phyloP scores from a whole-genome alignment of 2,113 vertebrate genomes.

The Ictalurus furcatus region DNA sequence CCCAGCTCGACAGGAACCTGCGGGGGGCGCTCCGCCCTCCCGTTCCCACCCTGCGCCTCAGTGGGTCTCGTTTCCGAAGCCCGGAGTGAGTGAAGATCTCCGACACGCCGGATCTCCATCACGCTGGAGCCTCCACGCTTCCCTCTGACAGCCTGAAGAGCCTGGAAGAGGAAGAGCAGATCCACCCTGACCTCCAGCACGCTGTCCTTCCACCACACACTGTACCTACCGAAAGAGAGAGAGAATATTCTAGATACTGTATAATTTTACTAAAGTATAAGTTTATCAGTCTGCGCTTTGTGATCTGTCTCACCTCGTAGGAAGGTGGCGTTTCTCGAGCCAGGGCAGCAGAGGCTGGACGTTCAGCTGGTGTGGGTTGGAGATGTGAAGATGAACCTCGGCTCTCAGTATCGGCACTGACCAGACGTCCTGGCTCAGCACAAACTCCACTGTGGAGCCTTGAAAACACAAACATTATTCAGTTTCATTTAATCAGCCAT shows the following conservation, averaged over 20 bases:
- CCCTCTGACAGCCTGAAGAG: constrained; percentile 59
- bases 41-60: background rate
- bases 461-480: background rate
- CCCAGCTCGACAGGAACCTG: constrained; percentile 60
- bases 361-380: constrained; percentile 67
- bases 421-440: constrained; percentile 67
- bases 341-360: constrained; percentile 67
- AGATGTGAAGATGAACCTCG: constrained; percentile 75
- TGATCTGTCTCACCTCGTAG: constrained; percentile 66
- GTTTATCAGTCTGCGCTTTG: background rate
- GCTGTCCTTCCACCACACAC: constrained; percentile 51
- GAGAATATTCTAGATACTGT: background rate
- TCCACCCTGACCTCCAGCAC: constrained; percentile 70
- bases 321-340: constrained; percentile 63
- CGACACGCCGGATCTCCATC: constrained; percentile 56
- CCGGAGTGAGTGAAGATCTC: constrained; percentile 46
- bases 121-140: constrained; percentile 42
- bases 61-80: constrained; percentile 23
- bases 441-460: constrained; percentile 71
- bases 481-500: background rate
- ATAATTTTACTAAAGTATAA: background rate
- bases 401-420: constrained; percentile 60
- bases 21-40: background rate
- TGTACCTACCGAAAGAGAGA: constrained; percentile 64
- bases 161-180: constrained; percentile 70